Conservation (phyloP, 2,113 vertebrate genomes). For the Girardinichthys multiradiatus region DNA sequence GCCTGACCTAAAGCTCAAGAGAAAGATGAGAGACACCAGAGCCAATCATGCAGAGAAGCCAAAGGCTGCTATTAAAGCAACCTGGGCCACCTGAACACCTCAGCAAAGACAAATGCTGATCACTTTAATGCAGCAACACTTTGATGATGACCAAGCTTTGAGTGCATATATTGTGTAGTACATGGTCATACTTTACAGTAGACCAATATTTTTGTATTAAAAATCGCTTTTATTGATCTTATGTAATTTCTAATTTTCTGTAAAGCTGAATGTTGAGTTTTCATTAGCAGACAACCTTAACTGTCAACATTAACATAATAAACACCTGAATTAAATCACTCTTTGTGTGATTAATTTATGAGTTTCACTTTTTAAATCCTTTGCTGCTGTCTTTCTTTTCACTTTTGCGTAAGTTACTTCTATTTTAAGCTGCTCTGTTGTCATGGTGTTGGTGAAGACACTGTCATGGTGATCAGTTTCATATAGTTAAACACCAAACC, state of each 20-base stretch:
- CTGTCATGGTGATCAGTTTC: neutral
- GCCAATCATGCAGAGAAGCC: neutral
- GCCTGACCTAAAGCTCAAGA: neutral
- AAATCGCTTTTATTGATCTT: too few relatives aligned
- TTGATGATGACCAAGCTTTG: neutral
- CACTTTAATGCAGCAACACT: neutral
- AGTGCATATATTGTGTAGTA: neutral
- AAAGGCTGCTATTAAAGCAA: neutral
- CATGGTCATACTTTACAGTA: neutral
- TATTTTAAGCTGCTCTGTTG: slow-evolving; percentile 22
- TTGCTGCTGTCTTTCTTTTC: neutral
- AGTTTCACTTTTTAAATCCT: neutral
- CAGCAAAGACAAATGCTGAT: neutral
- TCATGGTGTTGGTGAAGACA: slow-evolving; percentile 2
- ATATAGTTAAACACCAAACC: slow-evolving; percentile 9
- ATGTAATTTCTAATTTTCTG: too few relatives aligned
- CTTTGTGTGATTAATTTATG: neutral
- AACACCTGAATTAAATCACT: neutral
- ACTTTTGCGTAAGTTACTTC: neutral
- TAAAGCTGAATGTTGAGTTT: too few relatives aligned
- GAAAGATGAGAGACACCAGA: neutral
- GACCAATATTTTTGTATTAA: too few relatives aligned
- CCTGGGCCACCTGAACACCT: neutral
- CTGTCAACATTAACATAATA: neutral
- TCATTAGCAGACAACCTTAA: too few relatives aligned